Evolutionary conservation across 2,888 invertebrate genomes (phyloP).

Genomic region (Orgyia antiqua): DNA sequence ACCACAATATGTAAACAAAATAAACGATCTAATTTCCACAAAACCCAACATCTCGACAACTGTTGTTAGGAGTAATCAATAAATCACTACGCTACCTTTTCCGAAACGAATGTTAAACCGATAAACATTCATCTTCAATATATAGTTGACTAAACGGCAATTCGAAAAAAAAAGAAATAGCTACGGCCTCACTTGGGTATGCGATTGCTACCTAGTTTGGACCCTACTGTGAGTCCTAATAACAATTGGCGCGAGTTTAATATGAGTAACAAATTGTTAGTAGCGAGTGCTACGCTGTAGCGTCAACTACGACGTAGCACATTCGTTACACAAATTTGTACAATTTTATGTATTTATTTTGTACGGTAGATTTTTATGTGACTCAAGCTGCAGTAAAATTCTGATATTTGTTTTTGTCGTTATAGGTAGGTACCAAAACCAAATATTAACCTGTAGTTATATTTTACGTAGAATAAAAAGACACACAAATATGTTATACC

Average conservation of each 20-base stretch:
- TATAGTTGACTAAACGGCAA: slow-evolving; percentile 55
- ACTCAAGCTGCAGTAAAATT: too few relatives aligned
- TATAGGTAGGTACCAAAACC: too few relatives aligned
- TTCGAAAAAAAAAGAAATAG: slow-evolving; percentile 43
- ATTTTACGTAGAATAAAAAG: too few relatives aligned
- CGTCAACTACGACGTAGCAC: slow-evolving; percentile 24
- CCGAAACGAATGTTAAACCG: slow-evolving; percentile 44
- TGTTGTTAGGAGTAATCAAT: slow-evolving; percentile 33
- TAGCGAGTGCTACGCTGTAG: background rate
- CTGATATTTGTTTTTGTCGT: too few relatives aligned
- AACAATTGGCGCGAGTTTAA: slow-evolving; percentile 9
- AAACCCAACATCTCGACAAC: slow-evolving; percentile 26
- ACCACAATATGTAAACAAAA: slow-evolving; percentile 12
- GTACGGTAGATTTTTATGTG: too few relatives aligned
- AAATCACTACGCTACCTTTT: slow-evolving; percentile 40
- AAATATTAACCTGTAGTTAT: too few relatives aligned
- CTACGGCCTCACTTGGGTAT: slow-evolving; percentile 42
- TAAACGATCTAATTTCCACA: slow-evolving; percentile 23
- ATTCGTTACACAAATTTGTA: too few relatives aligned
- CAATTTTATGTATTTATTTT: too few relatives aligned
- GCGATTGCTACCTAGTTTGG: slow-evolving; percentile 36
- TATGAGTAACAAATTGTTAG: background rate
- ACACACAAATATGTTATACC: too few relatives aligned
- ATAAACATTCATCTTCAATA: slow-evolving; percentile 59
- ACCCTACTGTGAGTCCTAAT: slow-evolving; percentile 15